Percentiles rank a stretch among this genome's conserved stretches.
These are phyloP conservation scores for Babyrousa celebensis DNA, from an alignment of 2,797 vertebrate genomes.

Conservation along the genomic window DNA sequence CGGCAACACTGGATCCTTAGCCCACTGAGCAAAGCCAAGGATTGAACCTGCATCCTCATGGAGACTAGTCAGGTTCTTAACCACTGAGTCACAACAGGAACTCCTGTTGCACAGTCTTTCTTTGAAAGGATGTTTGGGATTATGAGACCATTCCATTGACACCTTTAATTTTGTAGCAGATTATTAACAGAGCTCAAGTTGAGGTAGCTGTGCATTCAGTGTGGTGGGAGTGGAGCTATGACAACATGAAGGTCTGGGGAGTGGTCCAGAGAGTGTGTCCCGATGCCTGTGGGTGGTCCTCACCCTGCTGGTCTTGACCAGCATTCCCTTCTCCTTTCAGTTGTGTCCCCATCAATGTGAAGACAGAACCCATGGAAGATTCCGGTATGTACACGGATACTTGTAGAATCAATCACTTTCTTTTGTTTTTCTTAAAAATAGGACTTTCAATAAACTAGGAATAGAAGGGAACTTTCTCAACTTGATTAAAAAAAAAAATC, in stretches of 20 bases:
- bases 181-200: neutral
- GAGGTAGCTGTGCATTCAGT: neutral
- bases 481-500: neutral
- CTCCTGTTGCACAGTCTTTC: neutral
- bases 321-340: conserved; percentile 85
- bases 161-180: neutral
- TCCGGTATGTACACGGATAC: conserved; percentile 88
- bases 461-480: neutral
- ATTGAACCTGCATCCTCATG: no score
- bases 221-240: rapidly evolving
- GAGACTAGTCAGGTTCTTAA: no score
- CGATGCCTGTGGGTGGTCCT: no score
- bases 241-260: rapidly evolving
- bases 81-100: no score
- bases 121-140: neutral
- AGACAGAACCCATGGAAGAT: conserved; percentile 90
- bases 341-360: conserved; percentile 89
- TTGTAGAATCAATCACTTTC: neutral
- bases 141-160: neutral
- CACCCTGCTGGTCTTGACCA: neutral
- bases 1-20: no score
- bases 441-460: neutral
- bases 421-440: neutral
- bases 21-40: no score
- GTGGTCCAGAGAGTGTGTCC: rapidly evolving